These are phyloP conservation scores for Anisognathus igniventris DNA, from an alignment of 2,797 vertebrate genomes.

Conservation along the genomic window DNA sequence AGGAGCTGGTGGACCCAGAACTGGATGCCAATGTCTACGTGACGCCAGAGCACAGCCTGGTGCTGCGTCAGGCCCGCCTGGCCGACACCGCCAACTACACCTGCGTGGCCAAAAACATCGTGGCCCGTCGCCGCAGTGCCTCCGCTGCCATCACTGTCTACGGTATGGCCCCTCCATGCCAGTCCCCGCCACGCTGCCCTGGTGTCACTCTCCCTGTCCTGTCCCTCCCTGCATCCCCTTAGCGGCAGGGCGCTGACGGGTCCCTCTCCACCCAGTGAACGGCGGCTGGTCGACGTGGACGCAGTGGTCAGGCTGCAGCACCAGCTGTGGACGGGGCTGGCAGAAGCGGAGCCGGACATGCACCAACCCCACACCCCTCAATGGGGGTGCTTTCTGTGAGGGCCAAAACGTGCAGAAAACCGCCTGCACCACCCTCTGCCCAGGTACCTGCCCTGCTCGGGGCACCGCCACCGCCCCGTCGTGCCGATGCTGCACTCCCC, in stretches of 20 bases:
- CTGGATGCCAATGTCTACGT: constrained; percentile 92
- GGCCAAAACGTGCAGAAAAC: constrained; percentile 99
- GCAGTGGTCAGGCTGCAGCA: constrained; percentile 97
- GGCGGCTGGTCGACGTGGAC: constrained; percentile 99
- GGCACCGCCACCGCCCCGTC: neutral
- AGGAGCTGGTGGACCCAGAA: constrained; percentile 90
- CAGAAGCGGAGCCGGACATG: constrained; percentile 99
- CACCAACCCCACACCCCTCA: constrained; percentile 98
- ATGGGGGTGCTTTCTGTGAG: constrained; percentile 97
- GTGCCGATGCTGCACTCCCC: neutral
- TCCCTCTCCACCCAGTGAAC: constrained; percentile 87
- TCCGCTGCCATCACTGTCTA: constrained; percentile 91
- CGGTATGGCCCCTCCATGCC: constrained; percentile 70
- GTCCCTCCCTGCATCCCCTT: neutral
- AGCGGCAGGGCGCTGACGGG: constrained; percentile 45
- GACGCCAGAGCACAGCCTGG: constrained; percentile 90
- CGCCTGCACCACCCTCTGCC: constrained; percentile 97
- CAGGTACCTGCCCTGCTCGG: constrained; percentile 79
- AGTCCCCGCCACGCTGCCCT: neutral
- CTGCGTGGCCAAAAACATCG: constrained; percentile 98
- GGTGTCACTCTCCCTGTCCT: neutral
- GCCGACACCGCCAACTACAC: constrained; percentile 98
- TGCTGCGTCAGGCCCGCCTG: constrained; percentile 93
- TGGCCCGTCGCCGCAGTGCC: constrained; percentile 90
- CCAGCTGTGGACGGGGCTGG: constrained; percentile 96